Conservation (phyloP, 2,888 invertebrate genomes). For the Hylaea fasciaria region DNA sequence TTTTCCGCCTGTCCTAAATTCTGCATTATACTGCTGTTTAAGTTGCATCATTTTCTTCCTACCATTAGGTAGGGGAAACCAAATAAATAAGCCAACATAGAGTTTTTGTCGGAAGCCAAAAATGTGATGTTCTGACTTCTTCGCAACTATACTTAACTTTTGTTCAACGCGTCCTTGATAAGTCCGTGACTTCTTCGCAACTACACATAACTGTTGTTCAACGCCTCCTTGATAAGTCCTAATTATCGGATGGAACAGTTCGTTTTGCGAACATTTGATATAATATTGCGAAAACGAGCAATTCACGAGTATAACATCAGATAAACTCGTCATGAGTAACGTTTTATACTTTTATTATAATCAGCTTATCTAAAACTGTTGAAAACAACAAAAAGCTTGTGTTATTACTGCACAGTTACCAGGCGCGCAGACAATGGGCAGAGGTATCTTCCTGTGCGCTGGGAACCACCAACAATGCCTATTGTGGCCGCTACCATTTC, state of each 20-base stretch:
- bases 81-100: too few species aligned
- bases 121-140: too few species aligned
- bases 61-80: background rate
- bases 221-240: too few species aligned
- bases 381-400: conserved; percentile 29
- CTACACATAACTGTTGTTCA: too few species aligned
- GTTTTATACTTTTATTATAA: conserved; percentile 24
- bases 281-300: background rate
- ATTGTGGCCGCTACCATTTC: conserved; percentile 76
- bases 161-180: too few species aligned
- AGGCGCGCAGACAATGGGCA: conserved; percentile 65
- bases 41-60: background rate
- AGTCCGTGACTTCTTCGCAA: too few species aligned
- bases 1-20: conserved; percentile 17
- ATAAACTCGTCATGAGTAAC: conserved; percentile 3
- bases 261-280: too few species aligned
- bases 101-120: too few species aligned
- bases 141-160: too few species aligned
- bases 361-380: conserved; percentile 26
- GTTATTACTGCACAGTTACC: conserved; percentile 43
- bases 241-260: too few species aligned
- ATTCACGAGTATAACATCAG: background rate
- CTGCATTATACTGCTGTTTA: background rate
- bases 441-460: conserved; percentile 58
- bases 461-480: conserved; percentile 65